Percentiles rank a stretch among this genome's conserved stretches.
These are phyloP conservation scores for Boleophthalmus pectinirostris DNA, from an alignment of 2,113 vertebrate species.

Conservation along the genomic window DNA sequence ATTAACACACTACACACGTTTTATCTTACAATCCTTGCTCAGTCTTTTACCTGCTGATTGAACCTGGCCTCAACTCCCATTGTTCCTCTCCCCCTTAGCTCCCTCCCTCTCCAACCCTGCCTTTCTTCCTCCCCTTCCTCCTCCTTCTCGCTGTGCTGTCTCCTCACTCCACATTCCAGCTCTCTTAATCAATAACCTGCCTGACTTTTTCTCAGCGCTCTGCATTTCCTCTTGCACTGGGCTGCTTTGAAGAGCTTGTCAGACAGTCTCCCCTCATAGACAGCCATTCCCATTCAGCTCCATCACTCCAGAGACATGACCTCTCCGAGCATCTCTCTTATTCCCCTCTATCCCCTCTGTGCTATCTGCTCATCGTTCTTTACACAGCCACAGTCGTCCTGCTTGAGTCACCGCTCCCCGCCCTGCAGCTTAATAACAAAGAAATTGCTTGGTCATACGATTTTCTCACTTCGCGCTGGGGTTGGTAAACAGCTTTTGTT, in stretches of 20 bases:
- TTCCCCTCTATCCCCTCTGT: background rate
- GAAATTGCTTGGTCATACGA: slow-evolving; percentile 27
- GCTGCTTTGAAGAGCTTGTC: slow-evolving; percentile 58
- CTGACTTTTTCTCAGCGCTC: slow-evolving; percentile 46
- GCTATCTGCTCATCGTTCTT: slow-evolving; percentile 28
- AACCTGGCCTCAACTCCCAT: slow-evolving; percentile 61
- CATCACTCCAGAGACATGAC: slow-evolving; percentile 47
- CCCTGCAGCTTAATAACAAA: slow-evolving; percentile 17
- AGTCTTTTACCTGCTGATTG: slow-evolving; percentile 50
- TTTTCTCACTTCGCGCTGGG: slow-evolving; percentile 10
- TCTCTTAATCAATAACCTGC: slow-evolving; percentile 66
- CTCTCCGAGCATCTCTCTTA: slow-evolving; percentile 29
- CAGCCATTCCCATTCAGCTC: slow-evolving; percentile 44
- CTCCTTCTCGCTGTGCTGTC: slow-evolving; percentile 28
- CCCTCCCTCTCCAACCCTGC: slow-evolving; percentile 56
- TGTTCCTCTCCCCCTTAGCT: slow-evolving; percentile 33
- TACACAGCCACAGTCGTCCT: slow-evolving; percentile 14
- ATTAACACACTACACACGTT: background rate
- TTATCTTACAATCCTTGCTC: background rate
- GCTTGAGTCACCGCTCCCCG: slow-evolving; percentile 14
- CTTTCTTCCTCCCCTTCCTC: slow-evolving; percentile 36
- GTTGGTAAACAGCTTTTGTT: slow-evolving; percentile 27
- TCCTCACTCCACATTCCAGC: slow-evolving; percentile 36
- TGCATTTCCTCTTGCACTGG: slow-evolving; percentile 44
- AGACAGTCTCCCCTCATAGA: slow-evolving; percentile 36